phyloP scores from a whole-genome alignment of 2,888 invertebrate species.

The Amiota minor region DNA sequence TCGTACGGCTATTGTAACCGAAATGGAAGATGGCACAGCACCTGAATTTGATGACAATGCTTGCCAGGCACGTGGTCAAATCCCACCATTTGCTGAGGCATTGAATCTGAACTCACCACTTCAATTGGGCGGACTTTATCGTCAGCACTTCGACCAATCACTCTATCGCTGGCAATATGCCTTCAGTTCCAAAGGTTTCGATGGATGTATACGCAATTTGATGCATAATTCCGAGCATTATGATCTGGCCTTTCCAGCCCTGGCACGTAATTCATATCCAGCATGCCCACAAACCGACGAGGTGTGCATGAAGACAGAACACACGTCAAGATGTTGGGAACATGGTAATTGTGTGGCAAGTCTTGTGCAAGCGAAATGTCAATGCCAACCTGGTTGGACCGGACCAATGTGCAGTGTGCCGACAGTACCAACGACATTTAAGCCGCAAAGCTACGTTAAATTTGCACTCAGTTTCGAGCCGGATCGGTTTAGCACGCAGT shows the following conservation, averaged over 20 bases:
- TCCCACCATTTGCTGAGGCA: constrained; percentile 95
- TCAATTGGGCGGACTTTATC: constrained; percentile 93
- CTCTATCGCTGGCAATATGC: constrained; percentile 92
- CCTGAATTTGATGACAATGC: constrained; percentile 90
- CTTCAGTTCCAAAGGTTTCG: constrained; percentile 91
- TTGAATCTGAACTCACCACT: constrained; percentile 94
- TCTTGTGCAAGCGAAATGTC: constrained; percentile 90
- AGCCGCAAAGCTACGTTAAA: constrained; percentile 93
- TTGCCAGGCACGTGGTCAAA: constrained; percentile 91
- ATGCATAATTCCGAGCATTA: constrained; percentile 96
- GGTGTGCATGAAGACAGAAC: constrained; percentile 88
- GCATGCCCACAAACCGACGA: constrained; percentile 96
- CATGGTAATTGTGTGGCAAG: constrained; percentile 94
- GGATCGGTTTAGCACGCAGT: constrained; percentile 90
- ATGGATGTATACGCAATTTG: constrained; percentile 96
- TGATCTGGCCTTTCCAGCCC: constrained; percentile 93
- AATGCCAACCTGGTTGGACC: constrained; percentile 95
- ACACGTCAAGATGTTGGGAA: constrained; percentile 89
- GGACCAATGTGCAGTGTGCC: constrained; percentile 88
- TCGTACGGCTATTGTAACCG: constrained; percentile 88
- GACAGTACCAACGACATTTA: constrained; percentile 92
- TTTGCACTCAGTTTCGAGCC: constrained; percentile 95
- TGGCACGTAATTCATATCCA: constrained; percentile 86
- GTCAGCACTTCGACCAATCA: constrained; percentile 90
- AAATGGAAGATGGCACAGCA: constrained; percentile 89